Conservation (phyloP, 2,888 invertebrate genomes). For the Hydraecia micacea region DNA sequence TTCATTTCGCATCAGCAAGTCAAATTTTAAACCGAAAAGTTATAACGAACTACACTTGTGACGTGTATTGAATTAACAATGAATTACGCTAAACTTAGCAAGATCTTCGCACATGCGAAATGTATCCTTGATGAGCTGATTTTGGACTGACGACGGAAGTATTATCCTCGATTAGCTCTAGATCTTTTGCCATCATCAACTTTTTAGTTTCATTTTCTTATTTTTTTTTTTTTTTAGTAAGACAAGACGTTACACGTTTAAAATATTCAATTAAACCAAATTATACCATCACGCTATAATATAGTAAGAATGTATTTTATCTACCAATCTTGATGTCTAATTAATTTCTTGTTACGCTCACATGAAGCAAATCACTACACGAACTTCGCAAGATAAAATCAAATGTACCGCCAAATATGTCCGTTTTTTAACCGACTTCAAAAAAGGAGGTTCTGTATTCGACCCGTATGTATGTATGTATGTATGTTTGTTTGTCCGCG, state of each 20-base stretch:
- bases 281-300: conserved; percentile 22
- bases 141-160: conserved; percentile 23
- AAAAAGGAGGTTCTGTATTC: too few relatives aligned
- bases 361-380: conserved; percentile 31
- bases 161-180: not conserved
- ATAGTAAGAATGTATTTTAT: conserved; percentile 19
- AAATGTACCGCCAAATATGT: conserved; percentile 36
- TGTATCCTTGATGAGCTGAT: conserved; percentile 30
- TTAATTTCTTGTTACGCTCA: conserved; percentile 31
- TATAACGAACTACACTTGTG: not conserved
- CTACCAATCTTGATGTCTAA: conserved; percentile 23
- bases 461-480: too few relatives aligned
- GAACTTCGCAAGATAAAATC: conserved; percentile 30
- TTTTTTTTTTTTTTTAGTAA: not conserved
- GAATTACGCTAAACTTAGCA: not conserved
- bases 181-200: too few relatives aligned
- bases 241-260: conserved; percentile 2
- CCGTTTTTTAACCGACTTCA: too few relatives aligned
- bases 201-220: too few relatives aligned
- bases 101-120: conserved; percentile 1
- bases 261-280: conserved; percentile 32
- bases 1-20: not conserved
- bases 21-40: not conserved
- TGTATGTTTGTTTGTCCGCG: too few relatives aligned
- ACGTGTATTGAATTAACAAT: conserved; percentile 13